Evolutionary conservation across 2,113 vertebrate genomes (phyloP).

Genomic region (Myrmecobius fasciatus): DNA sequence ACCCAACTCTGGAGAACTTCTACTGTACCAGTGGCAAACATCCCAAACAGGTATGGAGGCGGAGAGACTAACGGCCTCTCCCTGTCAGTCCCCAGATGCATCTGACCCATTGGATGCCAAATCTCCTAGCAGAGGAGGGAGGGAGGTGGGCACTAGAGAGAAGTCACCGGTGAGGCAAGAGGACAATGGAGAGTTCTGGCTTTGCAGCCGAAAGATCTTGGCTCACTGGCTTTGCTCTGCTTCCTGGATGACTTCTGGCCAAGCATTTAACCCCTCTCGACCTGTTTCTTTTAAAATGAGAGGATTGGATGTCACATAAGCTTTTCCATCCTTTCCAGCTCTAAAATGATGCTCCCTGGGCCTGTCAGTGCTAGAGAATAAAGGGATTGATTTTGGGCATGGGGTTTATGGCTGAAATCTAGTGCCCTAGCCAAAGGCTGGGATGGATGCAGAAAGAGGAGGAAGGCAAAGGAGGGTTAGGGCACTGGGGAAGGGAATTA

Average conservation of each 20-base stretch:
- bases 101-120: neutral
- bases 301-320: neutral
- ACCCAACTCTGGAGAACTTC: conserved; percentile 89
- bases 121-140: neutral
- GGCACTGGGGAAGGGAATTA: neutral
- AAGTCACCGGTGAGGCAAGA: neutral
- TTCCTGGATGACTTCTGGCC: neutral
- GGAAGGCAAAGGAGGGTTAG: neutral
- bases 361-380: neutral
- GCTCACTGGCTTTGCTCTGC: neutral
- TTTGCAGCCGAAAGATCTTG: neutral
- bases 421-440: neutral
- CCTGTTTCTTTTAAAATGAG: neutral
- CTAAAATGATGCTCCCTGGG: neutral
- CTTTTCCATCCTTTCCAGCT: neutral
- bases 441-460: neutral
- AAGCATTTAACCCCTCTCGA: neutral
- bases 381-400: neutral
- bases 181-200: too few relatives aligned
- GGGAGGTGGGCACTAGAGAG: neutral
- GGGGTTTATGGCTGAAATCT: neutral
- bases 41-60: conserved; percentile 89
- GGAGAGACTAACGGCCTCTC: neutral
- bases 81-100: neutral
- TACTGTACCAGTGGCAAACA: conserved; percentile 88